Base-by-base conservation (phyloP, 2,888 invertebrate species). In the Napeogenes sylphis region DNA sequence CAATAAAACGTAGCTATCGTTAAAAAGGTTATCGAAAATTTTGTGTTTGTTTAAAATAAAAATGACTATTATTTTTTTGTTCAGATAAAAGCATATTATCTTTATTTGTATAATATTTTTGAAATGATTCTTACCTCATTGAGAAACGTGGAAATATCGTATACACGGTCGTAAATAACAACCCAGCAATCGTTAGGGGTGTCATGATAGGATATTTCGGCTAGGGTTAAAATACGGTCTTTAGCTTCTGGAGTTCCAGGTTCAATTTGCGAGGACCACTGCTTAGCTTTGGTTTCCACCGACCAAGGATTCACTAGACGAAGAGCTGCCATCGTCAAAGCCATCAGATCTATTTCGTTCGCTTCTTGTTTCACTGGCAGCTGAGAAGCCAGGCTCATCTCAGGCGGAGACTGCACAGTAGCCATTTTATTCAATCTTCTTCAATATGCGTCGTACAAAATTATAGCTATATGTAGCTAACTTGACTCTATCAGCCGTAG, bases 161-260 rank as follows among this genome's bases (percentile, higher is more conserved):
- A 97, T 12, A 97, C 95, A 63, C 95, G 93, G 86, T 97, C 97
- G 81, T 95, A 95, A 56, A 97, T 93, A n/a, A 96, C 93, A 58
- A 97, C 91, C 97, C 97, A 97, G 82, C 97, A 97, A 78, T 96
- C 95, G 13, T 92, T 82, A 5, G 83, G 81, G 21, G 91, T 90
- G 77, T 96, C 96, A 77, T 97, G 97, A 76, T 92, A 92, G 4
- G 94, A 91, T 4, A 97, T 95, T 84, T 97, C 94, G 58, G 94
- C 92, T 59, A 97, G 86, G n/a, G 92, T 91, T 60, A 95, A 94
- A 51, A 85, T 82, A 42, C 85, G 83, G 58, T 91, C 88, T 67
- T 85, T 84, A 14, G 88, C 82, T 64, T 85, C 84, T 2, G 82
- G 79, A 4, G 82, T 71, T 33, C 83, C 85, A 0, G 85, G 84